Evolutionary conservation across 2,888 invertebrate genomes (phyloP), one percentile per base, ranked within the genome.

Genomic region (Eilema depressum): DNA sequence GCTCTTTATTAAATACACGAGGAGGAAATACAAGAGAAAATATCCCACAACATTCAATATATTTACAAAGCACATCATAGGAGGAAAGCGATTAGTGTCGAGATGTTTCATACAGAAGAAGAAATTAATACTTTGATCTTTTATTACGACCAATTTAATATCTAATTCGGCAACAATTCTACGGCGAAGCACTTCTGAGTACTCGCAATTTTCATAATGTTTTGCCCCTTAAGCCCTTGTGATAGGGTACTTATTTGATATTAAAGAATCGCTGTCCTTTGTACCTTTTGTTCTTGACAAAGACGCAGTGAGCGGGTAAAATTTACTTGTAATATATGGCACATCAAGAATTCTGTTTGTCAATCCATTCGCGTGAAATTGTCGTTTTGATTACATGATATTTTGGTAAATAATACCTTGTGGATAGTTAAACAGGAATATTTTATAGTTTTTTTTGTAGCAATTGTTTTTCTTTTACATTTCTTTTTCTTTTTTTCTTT

Each of bases 241-340:
- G 53, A 53, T 53, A 71, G 63, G 77, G 68, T 83, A 81, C 76
- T 82, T 84, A 76, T 81, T 84, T 85, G 71, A 80, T 83, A 82
- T 81, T 84, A 80, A 83, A 83, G 76, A 78, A 75, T 71, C 75
- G 75, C 75, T 77, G 66, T 75, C 75, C 73, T 71, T 75, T 75
- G 69, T 76, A 23, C 20, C 73, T 64, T 69, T 79, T 76, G 73
- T 78, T 82, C 70, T 57, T 28, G 28, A 78, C 66, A 77, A 75
- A 78, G 68, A 72, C 66, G 63, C n/a, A 64, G 67, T 63, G 70
- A 74, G 73, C 70, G 75, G 76, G 72, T 75, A 77, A 70, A 75
- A 82, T 74, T 74, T 76, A 73, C 72, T 84, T 81, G 79, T 83
- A 37, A 59, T 83, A 83, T 10, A 65, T 14, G 63, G 71, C 56